Conservation (phyloP, 2,888 invertebrate species). For the Oeneis ivallda region DNA sequence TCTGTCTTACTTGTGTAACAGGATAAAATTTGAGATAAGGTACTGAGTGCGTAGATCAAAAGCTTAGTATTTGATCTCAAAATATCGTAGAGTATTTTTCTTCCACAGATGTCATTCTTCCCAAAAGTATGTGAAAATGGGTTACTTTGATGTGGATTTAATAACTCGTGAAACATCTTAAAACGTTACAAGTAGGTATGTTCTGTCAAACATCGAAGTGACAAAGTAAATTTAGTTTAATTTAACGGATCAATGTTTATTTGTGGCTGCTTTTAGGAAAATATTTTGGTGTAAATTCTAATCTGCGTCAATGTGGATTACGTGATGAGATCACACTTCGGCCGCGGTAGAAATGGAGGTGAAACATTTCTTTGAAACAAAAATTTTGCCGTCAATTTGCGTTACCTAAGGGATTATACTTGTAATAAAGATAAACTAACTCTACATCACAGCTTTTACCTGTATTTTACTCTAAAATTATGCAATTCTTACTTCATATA, state of each 20-base stretch:
- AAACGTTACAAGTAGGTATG: neutral
- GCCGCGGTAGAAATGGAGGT: neutral
- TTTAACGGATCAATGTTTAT: constrained; percentile 10
- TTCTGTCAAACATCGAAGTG: constrained; percentile 16
- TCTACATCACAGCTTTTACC: no score
- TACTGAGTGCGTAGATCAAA: neutral
- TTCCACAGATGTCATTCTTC: neutral
- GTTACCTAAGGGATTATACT: neutral
- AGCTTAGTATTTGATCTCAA: neutral
- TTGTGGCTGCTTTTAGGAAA: constrained; percentile 3
- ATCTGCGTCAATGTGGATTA: constrained; percentile 12
- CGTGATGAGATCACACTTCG: neutral
- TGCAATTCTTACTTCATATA: no score
- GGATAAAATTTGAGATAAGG: neutral
- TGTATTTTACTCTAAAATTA: no score
- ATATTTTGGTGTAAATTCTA: constrained; percentile 15
- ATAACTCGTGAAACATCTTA: constrained; percentile 7
- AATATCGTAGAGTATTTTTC: neutral
- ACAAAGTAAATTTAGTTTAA: constrained; percentile 13
- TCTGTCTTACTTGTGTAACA: no score
- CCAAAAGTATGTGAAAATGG: neutral
- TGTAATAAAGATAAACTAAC: no score
- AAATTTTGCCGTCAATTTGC: neutral
- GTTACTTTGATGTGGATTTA: constrained; percentile 15
- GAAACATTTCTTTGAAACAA: neutral